These are phyloP conservation scores for Amphiprion clarkii DNA, from an alignment of 2,797 vertebrate species.

Conservation along the genomic window DNA sequence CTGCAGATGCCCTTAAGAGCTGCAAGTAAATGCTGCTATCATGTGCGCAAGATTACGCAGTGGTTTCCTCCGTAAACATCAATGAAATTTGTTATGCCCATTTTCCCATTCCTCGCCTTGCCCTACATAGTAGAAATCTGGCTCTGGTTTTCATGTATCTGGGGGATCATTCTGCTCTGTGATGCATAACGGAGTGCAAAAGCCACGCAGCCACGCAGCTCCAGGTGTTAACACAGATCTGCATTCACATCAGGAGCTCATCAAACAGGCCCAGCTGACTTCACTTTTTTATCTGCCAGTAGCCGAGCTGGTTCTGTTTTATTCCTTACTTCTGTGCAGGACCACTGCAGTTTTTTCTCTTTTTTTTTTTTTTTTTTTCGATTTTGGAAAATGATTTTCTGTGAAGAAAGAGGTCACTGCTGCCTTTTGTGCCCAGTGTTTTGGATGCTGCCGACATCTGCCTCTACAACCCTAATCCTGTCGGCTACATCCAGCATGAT, in stretches of 20 bases:
- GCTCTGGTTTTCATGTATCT: constrained; percentile 42
- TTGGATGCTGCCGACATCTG: constrained; percentile 72
- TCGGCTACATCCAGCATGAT: constrained; percentile 67
- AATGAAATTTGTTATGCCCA: constrained; percentile 60
- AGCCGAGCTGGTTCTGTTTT: constrained; percentile 5
- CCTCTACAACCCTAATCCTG: constrained; percentile 68
- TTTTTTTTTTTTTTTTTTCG: background rate
- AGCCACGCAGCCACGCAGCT: constrained; percentile 46
- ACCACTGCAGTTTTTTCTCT: constrained; percentile 7
- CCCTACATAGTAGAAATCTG: constrained; percentile 61
- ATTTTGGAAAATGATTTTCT: constrained; percentile 56
- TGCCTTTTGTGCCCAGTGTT: constrained; percentile 60
- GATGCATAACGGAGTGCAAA: constrained; percentile 64
- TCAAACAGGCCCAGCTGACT: constrained; percentile 57
- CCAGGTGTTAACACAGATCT: constrained; percentile 64
- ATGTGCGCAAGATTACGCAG: constrained; percentile 48
- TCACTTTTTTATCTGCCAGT: constrained; percentile 39
- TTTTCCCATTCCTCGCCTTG: constrained; percentile 50
- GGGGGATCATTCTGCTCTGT: constrained; percentile 57
- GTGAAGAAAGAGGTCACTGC: constrained; percentile 52
- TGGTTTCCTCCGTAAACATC: constrained; percentile 57
- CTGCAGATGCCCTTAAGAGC: constrained; percentile 24
- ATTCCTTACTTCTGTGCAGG: background rate
- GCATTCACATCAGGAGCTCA: constrained; percentile 54
- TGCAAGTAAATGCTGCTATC: constrained; percentile 43